Conservation (phyloP, 2,797 vertebrate species). For the Premnoplex brunnescens region DNA sequence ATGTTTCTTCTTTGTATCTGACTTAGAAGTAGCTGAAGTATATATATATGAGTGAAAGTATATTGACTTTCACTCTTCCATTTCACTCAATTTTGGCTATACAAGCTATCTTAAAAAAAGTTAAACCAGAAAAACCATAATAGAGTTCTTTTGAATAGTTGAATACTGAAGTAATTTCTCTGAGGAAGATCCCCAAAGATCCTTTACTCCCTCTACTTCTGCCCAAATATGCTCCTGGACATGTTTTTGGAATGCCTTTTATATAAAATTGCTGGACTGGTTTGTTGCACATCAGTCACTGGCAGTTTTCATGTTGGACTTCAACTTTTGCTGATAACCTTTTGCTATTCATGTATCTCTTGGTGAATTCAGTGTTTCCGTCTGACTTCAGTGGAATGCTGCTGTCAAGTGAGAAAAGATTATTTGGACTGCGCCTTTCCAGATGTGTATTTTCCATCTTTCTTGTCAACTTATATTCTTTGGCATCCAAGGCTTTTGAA, state of each 20-base stretch:
- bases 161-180: neutral
- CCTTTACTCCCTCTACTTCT: neutral
- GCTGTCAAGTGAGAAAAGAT: neutral
- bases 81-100: neutral
- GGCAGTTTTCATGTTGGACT: neutral
- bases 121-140: neutral
- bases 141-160: neutral
- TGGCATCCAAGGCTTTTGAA: neutral
- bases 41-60: neutral
- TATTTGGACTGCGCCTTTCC: neutral
- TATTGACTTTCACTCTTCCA: neutral
- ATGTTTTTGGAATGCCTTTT: neutral
- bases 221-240: neutral
- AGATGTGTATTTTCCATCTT: neutral
- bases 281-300: neutral
- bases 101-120: neutral
- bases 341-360: neutral
- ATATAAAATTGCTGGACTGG: neutral
- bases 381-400: neutral
- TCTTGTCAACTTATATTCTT: neutral
- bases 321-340: neutral
- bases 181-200: neutral
- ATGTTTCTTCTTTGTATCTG: neutral
- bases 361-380: neutral
- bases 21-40: neutral